Evolutionary conservation across 2,888 invertebrate genomes (phyloP), one percentile per base, ranked within the genome.

Genomic region (Piscicola geometra): DNA sequence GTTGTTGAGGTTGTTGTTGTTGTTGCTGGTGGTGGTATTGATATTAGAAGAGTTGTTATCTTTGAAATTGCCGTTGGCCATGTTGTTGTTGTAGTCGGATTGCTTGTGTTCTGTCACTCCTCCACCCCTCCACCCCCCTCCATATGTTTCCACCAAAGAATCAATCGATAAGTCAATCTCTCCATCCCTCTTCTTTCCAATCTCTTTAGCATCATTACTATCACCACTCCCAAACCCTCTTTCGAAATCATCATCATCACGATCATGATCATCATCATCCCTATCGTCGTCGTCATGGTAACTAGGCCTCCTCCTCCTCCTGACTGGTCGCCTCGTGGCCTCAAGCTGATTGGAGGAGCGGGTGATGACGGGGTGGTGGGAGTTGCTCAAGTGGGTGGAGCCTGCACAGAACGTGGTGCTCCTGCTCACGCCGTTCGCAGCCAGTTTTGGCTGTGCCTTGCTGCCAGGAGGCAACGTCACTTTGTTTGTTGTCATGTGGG

Each of bases 261-360:
- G 33, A 28, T 33, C 33, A n/a, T 18, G 3, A 12, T 35, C 73
- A 18, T 64, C 35, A 21, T 73, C 73, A 32, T 64, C 64, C 18
- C 64, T 64, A 33, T 73, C 73, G 41, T 60, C 73, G 3, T 72
- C 72, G 28, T 64, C 64, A 28, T 60, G 3, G 60, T 32, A 33
- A 56, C 56, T 2, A 30, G n/a, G 28, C 32, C 64, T 73, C 21
- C 71, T n/a, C 56, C 30, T 52, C 9, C 73, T 56, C 25, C 73
- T 73, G 67, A 67, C 30, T 32, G 64, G 36, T 33, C 35, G 33
- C 35, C 30, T 32, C 21, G 28, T 32, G 73, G 28, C 32, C 15
- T 60, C 33, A 21, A 30, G 25, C 1, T 30, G n/a, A 25, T 72
- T 50, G 28, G 30, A 18, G 5, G 50, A 32, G 25, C 30, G 36